These are phyloP conservation scores for Tetropium fuscum DNA, from an alignment of 2,888 invertebrate species.

Conservation along the genomic window DNA sequence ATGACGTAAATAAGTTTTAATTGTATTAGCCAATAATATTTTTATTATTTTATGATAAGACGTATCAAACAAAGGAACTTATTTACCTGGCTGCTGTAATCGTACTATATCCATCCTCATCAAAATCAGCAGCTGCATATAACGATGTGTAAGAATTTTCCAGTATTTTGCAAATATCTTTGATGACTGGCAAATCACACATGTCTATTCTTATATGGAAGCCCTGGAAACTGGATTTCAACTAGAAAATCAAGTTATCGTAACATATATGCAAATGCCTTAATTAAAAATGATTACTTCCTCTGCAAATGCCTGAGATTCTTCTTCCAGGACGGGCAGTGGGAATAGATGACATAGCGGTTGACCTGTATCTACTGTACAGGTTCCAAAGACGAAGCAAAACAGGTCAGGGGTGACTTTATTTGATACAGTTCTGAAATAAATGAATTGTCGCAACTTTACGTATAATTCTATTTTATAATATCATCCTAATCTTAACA, in stretches of 20 bases:
- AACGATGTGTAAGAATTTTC: constrained; percentile 49
- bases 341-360: constrained; percentile 57
- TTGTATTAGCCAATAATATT: too few relatives aligned
- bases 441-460: too few relatives aligned
- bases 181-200: constrained; percentile 53
- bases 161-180: constrained; percentile 53
- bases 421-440: constrained; percentile 43
- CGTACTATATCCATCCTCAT: constrained; percentile 55
- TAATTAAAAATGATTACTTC: not conserved
- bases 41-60: not conserved
- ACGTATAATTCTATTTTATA: too few relatives aligned
- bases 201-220: constrained; percentile 40
- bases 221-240: not conserved
- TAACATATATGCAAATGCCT: too few relatives aligned
- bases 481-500: too few relatives aligned
- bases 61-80: not conserved
- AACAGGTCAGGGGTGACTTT: constrained; percentile 56
- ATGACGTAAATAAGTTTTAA: too few relatives aligned
- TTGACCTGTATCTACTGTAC: constrained; percentile 50
- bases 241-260: constrained; percentile 4
- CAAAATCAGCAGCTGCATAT: constrained; percentile 53
- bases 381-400: constrained; percentile 54
- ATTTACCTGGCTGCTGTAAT: constrained; percentile 48
- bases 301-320: not conserved
- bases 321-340: constrained; percentile 36